These are phyloP conservation scores for Otocyon megalotis DNA, from an alignment of 2,113 vertebrate species.

Conservation along the genomic window DNA sequence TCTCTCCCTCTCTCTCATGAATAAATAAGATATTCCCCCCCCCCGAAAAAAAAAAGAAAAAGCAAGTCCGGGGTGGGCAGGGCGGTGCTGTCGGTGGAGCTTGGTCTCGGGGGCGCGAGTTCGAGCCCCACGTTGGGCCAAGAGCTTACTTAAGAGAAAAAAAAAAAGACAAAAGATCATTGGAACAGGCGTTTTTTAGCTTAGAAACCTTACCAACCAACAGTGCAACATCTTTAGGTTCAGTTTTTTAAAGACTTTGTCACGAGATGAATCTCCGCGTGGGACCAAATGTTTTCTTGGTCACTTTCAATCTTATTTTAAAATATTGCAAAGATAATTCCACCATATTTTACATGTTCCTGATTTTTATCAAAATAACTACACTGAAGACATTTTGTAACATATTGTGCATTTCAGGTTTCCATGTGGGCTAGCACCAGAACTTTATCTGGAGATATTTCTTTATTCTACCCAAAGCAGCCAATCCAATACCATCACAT, in stretches of 20 bases:
- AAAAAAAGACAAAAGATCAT: not conserved
- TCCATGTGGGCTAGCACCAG: not conserved
- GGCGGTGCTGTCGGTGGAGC: not conserved
- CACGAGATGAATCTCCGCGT: not conserved
- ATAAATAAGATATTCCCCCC: too few relatives aligned
- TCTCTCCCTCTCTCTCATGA: too few relatives aligned
- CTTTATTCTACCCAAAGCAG: not conserved
- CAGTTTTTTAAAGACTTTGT: not conserved
- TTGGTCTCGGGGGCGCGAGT: not conserved
- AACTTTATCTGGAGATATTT: not conserved
- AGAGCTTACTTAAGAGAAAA: not conserved
- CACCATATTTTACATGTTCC: not conserved
- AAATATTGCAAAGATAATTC: not conserved
- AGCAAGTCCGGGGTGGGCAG: not conserved
- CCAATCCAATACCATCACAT: not conserved
- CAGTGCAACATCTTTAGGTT: not conserved
- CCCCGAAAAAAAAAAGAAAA: too few relatives aligned
- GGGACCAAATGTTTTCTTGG: not conserved
- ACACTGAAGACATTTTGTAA: not conserved
- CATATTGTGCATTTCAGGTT: not conserved
- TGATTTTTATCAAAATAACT: not conserved
- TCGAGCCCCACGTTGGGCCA: not conserved
- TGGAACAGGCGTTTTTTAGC: not conserved
- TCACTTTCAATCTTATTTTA: not conserved
- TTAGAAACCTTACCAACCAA: not conserved